Evolutionary conservation across 2,113 vertebrate genomes (phyloP), one percentile per base, ranked within the genome.

Genomic region (Alethe diademata): DNA sequence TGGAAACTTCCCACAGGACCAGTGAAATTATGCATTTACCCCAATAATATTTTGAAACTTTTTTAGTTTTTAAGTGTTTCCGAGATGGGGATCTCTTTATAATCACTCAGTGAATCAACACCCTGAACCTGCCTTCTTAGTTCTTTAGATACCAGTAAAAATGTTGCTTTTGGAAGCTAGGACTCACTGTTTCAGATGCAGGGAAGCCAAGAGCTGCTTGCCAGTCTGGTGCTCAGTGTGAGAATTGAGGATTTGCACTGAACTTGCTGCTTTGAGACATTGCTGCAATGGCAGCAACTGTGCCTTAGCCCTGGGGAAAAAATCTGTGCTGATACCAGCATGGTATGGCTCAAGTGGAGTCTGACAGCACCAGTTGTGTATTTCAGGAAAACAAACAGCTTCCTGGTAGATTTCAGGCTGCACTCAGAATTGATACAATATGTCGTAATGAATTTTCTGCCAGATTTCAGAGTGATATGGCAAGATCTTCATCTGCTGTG

Each of bases 381-480:
- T 74, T 95, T 96, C 4, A 66, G 75, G 66, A 90, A 94, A 88
- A 90, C 85, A 92, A 93, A 92, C 56, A 38, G 47, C 38, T 15
- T 76, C 2, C 1, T 72, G 50, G 58, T 61, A 78, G 66, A 85
- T 91, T 87, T 95, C 91, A 79, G 23, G 53, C 92, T 88, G 85
- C 3, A 31, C 58, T 82, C 7, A 5, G 93, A 85, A 95, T 88
- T 83, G 71, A 61, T 91, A 56, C 82, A 78, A 31, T 83, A 64
- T 83, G 72, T 95, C 86, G 78, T 84, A 71, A 8, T 56, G 79
- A 80, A 83, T 96, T 86, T 93, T 94, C 91, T 94, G 82, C 67
- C 67, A 83, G 86, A 53, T 80, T 87, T 88, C 62, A 69, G 92
- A 82, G 83, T 51, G 62, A 76, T 79, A 43, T 1, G 4, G 33